These are phyloP conservation scores for Prunella fulvescens DNA, from an alignment of 2,113 vertebrate species.

Conservation along the genomic window DNA sequence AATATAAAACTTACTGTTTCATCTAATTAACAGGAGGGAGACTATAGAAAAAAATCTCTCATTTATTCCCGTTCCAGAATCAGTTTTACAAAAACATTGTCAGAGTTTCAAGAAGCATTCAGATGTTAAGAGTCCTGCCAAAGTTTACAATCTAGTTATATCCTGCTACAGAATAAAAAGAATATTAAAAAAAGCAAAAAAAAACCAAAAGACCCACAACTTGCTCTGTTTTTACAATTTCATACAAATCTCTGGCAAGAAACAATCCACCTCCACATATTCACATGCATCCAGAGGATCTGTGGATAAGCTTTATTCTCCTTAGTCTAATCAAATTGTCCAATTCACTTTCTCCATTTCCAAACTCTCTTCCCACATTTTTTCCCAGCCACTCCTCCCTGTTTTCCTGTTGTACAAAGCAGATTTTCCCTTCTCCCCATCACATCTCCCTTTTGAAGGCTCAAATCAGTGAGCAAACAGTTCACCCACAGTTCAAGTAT, in stretches of 20 bases:
- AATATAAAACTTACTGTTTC: background rate
- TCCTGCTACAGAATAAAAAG: background rate
- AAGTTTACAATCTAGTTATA: constrained; percentile 47
- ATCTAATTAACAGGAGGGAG: constrained; percentile 21
- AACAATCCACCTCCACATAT: background rate
- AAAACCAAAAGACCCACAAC: background rate
- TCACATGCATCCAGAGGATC: background rate
- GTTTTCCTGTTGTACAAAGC: background rate
- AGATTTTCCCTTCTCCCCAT: background rate
- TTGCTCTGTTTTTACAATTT: background rate
- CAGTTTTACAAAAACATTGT: background rate
- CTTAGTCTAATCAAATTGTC: background rate
- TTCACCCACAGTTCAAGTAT: background rate
- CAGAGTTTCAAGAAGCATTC: constrained; percentile 39
- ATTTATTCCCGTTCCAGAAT: constrained; percentile 16
- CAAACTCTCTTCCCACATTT: background rate
- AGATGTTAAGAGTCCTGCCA: constrained; percentile 39
- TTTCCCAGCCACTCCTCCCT: background rate
- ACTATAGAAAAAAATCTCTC: background rate
- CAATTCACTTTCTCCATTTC: background rate
- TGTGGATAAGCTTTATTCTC: background rate
- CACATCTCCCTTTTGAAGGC: background rate
- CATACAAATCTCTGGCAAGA: constrained; percentile 14
- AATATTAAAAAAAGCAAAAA: background rate
- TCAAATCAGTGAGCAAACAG: background rate